Conservation (phyloP, 2,797 vertebrate species). For the Rhabdophis nuchalis region DNA sequence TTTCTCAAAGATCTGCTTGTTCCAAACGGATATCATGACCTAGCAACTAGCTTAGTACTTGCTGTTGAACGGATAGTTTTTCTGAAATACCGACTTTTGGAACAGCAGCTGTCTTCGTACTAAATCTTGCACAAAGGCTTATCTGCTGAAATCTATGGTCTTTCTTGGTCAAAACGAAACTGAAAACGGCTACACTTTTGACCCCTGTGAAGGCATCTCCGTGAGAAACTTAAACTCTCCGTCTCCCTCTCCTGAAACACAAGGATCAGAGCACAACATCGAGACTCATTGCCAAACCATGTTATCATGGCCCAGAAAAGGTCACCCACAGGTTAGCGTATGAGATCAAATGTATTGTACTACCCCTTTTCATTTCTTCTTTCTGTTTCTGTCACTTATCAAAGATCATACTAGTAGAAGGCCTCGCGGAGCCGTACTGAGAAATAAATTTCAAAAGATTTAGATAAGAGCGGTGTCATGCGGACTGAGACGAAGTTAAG, state of each 20-base stretch:
- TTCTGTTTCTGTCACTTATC: background rate
- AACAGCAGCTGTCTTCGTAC: background rate
- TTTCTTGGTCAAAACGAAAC: slow-evolving; percentile 21
- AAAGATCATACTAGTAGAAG: background rate
- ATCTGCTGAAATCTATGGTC: slow-evolving; percentile 3
- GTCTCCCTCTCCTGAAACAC: slow-evolving; percentile 3
- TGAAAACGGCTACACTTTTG: slow-evolving; percentile 6
- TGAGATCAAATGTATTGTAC: background rate
- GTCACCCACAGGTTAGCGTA: background rate
- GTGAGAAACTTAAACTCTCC: slow-evolving; percentile 3
- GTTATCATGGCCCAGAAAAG: background rate
- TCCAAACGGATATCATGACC: background rate
- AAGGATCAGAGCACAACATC: background rate
- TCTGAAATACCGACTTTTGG: background rate
- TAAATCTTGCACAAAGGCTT: background rate
- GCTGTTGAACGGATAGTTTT: background rate
- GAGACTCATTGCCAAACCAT: background rate
- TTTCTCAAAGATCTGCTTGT: background rate
- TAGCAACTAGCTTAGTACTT: background rate
- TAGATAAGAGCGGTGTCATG: slow-evolving; percentile 26
- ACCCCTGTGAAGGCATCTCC: background rate
- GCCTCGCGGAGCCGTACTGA: slow-evolving; percentile 16
- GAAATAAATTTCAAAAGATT: slow-evolving; percentile 28
- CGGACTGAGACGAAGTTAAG: slow-evolving; percentile 36
- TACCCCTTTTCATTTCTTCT: background rate